phyloP scores from a whole-genome alignment of 2,797 vertebrate species.

The Okamejei kenojei region DNA sequence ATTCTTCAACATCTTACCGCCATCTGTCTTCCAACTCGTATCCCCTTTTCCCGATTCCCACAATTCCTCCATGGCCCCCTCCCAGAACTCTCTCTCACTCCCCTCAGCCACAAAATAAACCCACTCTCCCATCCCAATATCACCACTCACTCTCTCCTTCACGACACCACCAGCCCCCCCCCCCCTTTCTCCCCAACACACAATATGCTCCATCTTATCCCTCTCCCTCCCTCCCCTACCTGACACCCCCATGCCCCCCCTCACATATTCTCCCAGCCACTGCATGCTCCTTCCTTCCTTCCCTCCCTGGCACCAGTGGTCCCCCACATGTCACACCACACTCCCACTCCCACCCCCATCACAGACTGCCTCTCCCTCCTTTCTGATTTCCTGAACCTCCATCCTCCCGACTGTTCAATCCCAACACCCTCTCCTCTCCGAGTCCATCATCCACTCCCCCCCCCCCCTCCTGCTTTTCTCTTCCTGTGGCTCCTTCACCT shows the following conservation, averaged over 20 bases:
- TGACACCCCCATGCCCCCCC: fast-evolving
- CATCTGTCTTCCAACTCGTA: background rate
- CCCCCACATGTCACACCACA: background rate
- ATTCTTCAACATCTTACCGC: slow-evolving; percentile 23
- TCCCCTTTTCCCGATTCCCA: background rate
- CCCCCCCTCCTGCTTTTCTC: background rate
- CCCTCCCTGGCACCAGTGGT: fast-evolving
- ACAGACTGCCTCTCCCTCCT: background rate
- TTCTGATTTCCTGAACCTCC: background rate
- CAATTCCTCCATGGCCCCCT: background rate
- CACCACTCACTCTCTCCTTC: background rate
- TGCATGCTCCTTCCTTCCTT: fast-evolving
- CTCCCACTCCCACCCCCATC: background rate
- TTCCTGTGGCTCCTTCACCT: too few relatives aligned
- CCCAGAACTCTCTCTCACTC: background rate
- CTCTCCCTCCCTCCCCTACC: fast-evolving
- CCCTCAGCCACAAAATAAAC: background rate
- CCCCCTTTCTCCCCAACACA: too few relatives aligned
- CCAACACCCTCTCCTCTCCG: background rate
- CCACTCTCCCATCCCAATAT: too few relatives aligned
- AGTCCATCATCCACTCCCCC: background rate
- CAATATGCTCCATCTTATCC: background rate
- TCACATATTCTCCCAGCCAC: fast-evolving
- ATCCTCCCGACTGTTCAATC: too few relatives aligned
- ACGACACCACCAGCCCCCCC: background rate